A percentile compares a stretch with the other conserved stretches of the same genome.
These are phyloP conservation scores for Oryzias melastigma DNA, from an alignment of 2,113 vertebrate genomes.

Conservation along the genomic window DNA sequence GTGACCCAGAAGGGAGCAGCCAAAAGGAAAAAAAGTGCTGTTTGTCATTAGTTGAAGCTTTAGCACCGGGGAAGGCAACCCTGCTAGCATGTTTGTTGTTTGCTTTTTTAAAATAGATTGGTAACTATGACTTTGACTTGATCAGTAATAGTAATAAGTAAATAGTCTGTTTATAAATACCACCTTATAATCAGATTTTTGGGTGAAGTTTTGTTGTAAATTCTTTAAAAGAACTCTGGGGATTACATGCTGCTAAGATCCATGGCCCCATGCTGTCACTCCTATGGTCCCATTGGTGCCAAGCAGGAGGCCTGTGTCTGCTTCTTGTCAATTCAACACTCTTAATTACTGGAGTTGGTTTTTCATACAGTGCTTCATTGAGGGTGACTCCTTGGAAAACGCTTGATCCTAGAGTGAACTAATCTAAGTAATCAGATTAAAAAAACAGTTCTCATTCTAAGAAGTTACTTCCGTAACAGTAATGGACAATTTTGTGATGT, in stretches of 20 bases:
- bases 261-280: slow-evolving; percentile 3
- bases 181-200: slow-evolving; percentile 41
- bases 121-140: too few relatives aligned
- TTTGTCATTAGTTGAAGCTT: too few relatives aligned
- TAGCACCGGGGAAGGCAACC: too few relatives aligned
- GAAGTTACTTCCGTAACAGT: too few relatives aligned
- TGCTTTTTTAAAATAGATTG: too few relatives aligned
- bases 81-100: too few relatives aligned
- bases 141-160: too few relatives aligned
- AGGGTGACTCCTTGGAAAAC: background rate
- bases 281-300: slow-evolving; percentile 5
- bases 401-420: background rate
- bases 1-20: too few relatives aligned
- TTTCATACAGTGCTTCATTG: slow-evolving; percentile 2
- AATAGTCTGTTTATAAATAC: slow-evolving; percentile 22
- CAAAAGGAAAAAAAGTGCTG: too few relatives aligned
- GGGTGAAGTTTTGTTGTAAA: slow-evolving; percentile 19
- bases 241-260: slow-evolving; percentile 23
- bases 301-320: background rate
- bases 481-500: too few relatives aligned
- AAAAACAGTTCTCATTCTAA: too few relatives aligned
- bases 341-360: slow-evolving; percentile 1
- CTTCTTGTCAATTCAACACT: slow-evolving; percentile 3
- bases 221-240: slow-evolving; percentile 18
- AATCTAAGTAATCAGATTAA: too few relatives aligned